Percentiles rank a stretch among this genome's conserved stretches.
These are phyloP conservation scores for Marronus borbonicus DNA, from an alignment of 2,888 invertebrate genomes.

Conservation along the genomic window DNA sequence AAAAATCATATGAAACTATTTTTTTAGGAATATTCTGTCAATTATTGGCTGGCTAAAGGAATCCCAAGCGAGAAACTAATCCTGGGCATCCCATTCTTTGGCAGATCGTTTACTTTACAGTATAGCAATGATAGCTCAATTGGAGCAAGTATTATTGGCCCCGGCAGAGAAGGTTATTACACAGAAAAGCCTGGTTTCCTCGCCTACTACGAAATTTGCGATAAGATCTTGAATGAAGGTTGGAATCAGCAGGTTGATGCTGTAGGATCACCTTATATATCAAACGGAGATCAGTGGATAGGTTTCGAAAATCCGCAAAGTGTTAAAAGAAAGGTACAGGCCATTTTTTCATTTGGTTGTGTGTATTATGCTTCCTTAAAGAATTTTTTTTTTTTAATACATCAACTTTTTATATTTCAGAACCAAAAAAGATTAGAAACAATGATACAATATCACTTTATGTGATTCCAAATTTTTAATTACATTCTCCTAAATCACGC, in stretches of 20 bases:
- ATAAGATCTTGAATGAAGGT: conserved; percentile 65
- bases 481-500: not conserved
- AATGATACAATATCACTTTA: too few relatives aligned
- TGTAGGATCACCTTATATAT: conserved; percentile 78
- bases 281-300: conserved; percentile 85
- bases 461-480: not conserved
- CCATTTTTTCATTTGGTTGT: not conserved
- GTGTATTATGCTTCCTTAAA: too few relatives aligned
- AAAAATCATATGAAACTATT: not conserved
- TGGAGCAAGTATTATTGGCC: conserved; percentile 75
- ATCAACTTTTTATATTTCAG: too few relatives aligned
- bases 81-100: conserved; percentile 82
- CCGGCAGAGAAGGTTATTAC: conserved; percentile 78
- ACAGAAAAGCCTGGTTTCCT: conserved; percentile 80
- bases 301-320: conserved; percentile 83
- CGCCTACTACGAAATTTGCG: conserved; percentile 82
- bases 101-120: conserved; percentile 80
- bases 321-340: conserved; percentile 76
- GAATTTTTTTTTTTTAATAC: too few relatives aligned
- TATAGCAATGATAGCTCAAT: conserved; percentile 72
- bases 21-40: conserved; percentile 78
- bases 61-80: conserved; percentile 79
- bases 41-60: conserved; percentile 78
- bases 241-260: conserved; percentile 71
- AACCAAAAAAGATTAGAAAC: too few relatives aligned